Conservation (phyloP, 1,140 invertebrate species). For the Orussus abietinus region DNA sequence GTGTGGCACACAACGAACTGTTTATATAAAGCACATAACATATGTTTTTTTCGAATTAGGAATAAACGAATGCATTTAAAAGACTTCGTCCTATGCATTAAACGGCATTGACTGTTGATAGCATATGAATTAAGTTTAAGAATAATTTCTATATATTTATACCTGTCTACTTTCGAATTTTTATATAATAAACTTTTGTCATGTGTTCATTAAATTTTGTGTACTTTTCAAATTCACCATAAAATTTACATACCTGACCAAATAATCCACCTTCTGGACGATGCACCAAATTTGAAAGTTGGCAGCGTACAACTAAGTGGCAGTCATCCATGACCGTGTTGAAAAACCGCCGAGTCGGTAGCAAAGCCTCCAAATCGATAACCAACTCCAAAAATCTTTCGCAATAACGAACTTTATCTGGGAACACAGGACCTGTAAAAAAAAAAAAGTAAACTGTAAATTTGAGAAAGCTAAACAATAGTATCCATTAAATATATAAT, state of each 20-base stretch:
- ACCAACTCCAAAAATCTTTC: constrained; percentile 95
- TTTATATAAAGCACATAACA: too few relatives aligned
- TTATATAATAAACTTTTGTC: too few relatives aligned
- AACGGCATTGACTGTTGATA: too few relatives aligned
- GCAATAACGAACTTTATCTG: constrained; percentile 75
- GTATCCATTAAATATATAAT: constrained; percentile 7
- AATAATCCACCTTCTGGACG: constrained; percentile 89
- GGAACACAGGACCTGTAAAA: constrained; percentile 51
- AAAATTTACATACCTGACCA: constrained; percentile 66
- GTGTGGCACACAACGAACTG: too few relatives aligned
- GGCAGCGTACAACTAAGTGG: constrained; percentile 88
- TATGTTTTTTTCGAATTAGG: too few relatives aligned
- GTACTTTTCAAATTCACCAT: too few relatives aligned
- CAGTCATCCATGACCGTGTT: constrained; percentile 94
- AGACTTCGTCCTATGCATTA: too few relatives aligned
- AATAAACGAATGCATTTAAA: too few relatives aligned
- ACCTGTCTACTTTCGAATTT: too few relatives aligned
- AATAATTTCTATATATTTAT: too few relatives aligned
- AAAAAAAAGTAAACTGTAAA: constrained; percentile 11
- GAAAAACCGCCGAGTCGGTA: constrained; percentile 95
- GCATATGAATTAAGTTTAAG: too few relatives aligned
- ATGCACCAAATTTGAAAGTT: constrained; percentile 70
- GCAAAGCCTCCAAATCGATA: constrained; percentile 91
- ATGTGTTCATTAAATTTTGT: too few relatives aligned
- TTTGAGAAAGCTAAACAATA: constrained; percentile 1